Evolutionary conservation across 2,797 vertebrate species (phyloP).

Genomic region (Etheostoma perlongum): DNA sequence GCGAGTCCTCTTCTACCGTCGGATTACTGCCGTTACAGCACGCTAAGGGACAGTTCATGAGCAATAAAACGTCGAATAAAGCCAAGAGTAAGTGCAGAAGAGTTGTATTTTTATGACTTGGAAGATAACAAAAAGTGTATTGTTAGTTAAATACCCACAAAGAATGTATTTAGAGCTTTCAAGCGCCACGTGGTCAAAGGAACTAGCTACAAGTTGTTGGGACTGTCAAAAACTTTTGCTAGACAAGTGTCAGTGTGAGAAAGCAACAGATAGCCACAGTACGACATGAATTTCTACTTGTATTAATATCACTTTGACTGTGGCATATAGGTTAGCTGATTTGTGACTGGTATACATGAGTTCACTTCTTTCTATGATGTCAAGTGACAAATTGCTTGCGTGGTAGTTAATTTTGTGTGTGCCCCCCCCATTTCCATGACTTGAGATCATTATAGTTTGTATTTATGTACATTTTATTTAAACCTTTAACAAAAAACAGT

Average conservation of each 20-base stretch:
- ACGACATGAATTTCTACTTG: neutral
- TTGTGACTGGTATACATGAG: neutral
- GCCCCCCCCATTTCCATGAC: neutral
- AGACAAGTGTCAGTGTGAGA: neutral
- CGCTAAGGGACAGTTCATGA: neutral
- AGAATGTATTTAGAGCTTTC: neutral
- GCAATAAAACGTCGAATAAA: slow-evolving; percentile 72
- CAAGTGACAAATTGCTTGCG: neutral
- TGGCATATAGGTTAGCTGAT: neutral
- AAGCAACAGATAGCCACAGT: neutral
- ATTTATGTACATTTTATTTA: neutral
- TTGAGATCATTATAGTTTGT: neutral
- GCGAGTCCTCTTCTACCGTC: slow-evolving; percentile 67
- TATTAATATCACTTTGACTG: neutral
- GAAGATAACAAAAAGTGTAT: fast-evolving
- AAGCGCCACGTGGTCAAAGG: slow-evolving; percentile 75
- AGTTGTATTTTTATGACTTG: neutral
- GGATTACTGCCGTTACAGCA: slow-evolving; percentile 72
- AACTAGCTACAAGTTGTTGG: slow-evolving; percentile 50
- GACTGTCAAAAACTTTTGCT: slow-evolving; percentile 64
- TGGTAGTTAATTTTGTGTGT: neutral
- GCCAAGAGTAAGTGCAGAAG: slow-evolving; percentile 65
- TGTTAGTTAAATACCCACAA: neutral
- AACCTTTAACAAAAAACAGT: neutral
- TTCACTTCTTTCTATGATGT: neutral